These are phyloP conservation scores for Pheosia gnoma DNA, from an alignment of 2,888 invertebrate genomes.

Conservation along the genomic window DNA sequence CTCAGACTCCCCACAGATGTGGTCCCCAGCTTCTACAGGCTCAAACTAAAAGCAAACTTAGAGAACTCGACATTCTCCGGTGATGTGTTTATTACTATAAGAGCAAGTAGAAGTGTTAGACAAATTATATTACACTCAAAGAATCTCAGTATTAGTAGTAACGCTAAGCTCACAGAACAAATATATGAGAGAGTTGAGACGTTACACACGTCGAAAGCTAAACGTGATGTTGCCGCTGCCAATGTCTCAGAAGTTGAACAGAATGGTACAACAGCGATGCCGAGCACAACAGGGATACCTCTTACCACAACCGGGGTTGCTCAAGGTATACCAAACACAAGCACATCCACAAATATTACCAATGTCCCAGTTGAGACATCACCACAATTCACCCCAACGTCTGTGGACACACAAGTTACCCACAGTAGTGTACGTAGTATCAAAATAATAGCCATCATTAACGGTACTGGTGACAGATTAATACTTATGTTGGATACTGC, in stretches of 20 bases:
- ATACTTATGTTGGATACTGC: slow-evolving; percentile 61
- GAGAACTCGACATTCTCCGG: slow-evolving; percentile 70
- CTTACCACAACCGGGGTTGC: slow-evolving; percentile 9
- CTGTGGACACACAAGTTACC: slow-evolving; percentile 64
- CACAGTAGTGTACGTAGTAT: slow-evolving; percentile 69
- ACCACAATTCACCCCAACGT: slow-evolving; percentile 16
- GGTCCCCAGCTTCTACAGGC: slow-evolving; percentile 82
- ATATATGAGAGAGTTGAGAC: slow-evolving; percentile 70
- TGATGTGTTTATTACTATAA: slow-evolving; percentile 76
- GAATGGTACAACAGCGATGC: slow-evolving; percentile 17
- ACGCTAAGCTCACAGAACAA: slow-evolving; percentile 74
- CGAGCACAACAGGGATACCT: slow-evolving; percentile 24
- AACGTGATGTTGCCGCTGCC: slow-evolving; percentile 45
- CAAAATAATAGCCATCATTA: slow-evolving; percentile 57
- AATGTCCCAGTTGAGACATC: slow-evolving; percentile 16
- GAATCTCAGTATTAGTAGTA: slow-evolving; percentile 64
- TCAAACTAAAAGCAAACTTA: slow-evolving; percentile 82
- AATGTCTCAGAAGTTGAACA: slow-evolving; percentile 21
- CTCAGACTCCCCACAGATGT: slow-evolving; percentile 76
- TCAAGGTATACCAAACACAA: slow-evolving; percentile 18
- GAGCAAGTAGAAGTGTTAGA: slow-evolving; percentile 61
- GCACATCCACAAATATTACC: slow-evolving; percentile 15
- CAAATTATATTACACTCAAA: slow-evolving; percentile 82
- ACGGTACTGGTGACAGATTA: slow-evolving; percentile 66
- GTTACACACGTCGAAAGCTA: slow-evolving; percentile 46